These are phyloP conservation scores for Furcifer pardalis DNA, from an alignment of 2,797 vertebrate species.

Conservation along the genomic window DNA sequence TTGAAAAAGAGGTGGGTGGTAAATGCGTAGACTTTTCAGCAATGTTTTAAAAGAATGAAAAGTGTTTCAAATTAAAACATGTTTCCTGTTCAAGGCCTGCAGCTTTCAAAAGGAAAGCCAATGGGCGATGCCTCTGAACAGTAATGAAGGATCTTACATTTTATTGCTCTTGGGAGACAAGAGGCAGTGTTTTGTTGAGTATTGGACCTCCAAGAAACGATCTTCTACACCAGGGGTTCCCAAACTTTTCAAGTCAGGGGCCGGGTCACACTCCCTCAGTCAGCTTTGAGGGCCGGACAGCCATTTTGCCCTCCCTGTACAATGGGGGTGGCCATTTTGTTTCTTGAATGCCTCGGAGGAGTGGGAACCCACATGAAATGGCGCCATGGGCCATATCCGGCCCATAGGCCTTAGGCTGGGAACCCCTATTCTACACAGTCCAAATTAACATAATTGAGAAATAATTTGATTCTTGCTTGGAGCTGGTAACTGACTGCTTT, in stretches of 20 bases:
- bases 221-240: neutral
- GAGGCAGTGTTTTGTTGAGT: neutral
- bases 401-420: no score
- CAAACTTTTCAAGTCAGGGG: no score
- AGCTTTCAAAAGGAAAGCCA: neutral
- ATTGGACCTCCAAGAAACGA: no score
- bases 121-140: neutral
- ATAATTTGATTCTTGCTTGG: neutral
- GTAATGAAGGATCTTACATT: neutral
- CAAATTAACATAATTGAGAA: neutral
- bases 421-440: no score
- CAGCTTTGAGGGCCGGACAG: no score
- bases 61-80: neutral
- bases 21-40: neutral
- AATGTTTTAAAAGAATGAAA: neutral
- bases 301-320: no score
- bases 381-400: no score
- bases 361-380: no score
- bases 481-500: no score
- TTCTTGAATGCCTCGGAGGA: no score
- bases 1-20: conserved; percentile 90
- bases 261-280: no score
- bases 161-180: neutral
- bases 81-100: neutral
- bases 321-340: no score